Conservation (phyloP, 2,888 invertebrate genomes). For the Eretmocerus hayati region DNA sequence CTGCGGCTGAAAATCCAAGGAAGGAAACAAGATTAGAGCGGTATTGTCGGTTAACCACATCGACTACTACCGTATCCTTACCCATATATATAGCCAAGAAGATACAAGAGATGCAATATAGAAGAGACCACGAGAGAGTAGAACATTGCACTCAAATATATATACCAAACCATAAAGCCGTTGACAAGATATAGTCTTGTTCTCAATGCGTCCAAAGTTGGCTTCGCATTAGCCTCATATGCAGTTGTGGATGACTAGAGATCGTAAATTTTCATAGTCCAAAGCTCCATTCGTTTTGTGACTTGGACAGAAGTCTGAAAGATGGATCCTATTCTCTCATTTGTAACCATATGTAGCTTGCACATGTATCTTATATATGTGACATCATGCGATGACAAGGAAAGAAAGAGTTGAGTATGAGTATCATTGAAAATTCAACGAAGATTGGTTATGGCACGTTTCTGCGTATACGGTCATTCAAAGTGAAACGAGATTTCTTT, state of each 20-base stretch:
- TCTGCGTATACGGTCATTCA: constrained; percentile 7
- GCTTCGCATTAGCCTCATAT: neutral
- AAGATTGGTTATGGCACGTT: neutral
- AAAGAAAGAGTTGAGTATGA: no score
- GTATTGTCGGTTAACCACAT: constrained; percentile 33
- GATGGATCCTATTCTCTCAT: neutral
- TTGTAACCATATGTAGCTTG: constrained; percentile 2
- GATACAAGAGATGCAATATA: neutral
- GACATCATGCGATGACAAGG: neutral
- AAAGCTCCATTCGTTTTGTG: neutral
- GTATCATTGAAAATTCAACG: constrained; percentile 3
- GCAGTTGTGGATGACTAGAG: neutral
- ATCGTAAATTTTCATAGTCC: constrained; percentile 3
- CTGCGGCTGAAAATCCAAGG: constrained; percentile 21
- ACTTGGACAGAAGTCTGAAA: neutral
- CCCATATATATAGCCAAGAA: neutral
- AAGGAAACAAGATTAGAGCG: constrained; percentile 30
- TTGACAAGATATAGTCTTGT: constrained; percentile 2
- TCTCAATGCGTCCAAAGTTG: neutral
- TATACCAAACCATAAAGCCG: constrained; percentile 4
- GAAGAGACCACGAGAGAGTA: neutral
- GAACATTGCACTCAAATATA: no score
- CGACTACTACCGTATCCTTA: constrained; percentile 22
- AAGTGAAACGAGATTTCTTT: neutral
- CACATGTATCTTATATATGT: neutral